Base-by-base conservation (phyloP, 2,888 invertebrate species). In the Drosophila anomelani region DNA sequence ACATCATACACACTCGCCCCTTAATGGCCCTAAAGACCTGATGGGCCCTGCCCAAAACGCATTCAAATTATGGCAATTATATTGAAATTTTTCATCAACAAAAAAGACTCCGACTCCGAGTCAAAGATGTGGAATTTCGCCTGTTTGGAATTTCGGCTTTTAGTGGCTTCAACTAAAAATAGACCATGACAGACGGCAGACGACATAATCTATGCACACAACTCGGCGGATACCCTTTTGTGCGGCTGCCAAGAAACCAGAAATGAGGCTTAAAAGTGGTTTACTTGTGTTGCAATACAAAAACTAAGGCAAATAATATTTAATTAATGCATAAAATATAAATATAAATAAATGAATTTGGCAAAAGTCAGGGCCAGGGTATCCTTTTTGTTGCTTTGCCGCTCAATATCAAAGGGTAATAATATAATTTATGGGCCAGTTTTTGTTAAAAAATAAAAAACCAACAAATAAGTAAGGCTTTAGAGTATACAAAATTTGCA, bases 41-140 rank as follows among this genome's bases (percentile, higher is more conserved):
- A 1, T 20, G 20, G 20, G 76, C 84, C 75, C 86, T 79, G 81
- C 79, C 75, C 84, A 83, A 81, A 86, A 80, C 87, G 83, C 83
- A 84, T 84, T 84, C 75, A 86, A 84, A 86, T 84, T 78, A 84
- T 84, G 83, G 78, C 83, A 84, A 86, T 84, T 84, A 84, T 83
- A 83, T 84, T 86, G 76, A 83, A 81, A 86, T 80, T 75, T 80
- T 73, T 77, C 29, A 59, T 68, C 71, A 49, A 71, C 68, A 61
- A 41, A 51, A 55, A 29, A 46, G 51, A 29, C 20, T 20, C 20
- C 20, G 20, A 10, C 44, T 34, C 8, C 39, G 23, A 51, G 41
- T 38, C 54, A 46, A 57, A 53, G 71, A 63, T 78, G 60, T 75
- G 83, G 82, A 81, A 81, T 81, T 81, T 83, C 51, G 71, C 72